Base-by-base conservation (phyloP, 2,113 vertebrate species). In the Megaptera novaeangliae region DNA sequence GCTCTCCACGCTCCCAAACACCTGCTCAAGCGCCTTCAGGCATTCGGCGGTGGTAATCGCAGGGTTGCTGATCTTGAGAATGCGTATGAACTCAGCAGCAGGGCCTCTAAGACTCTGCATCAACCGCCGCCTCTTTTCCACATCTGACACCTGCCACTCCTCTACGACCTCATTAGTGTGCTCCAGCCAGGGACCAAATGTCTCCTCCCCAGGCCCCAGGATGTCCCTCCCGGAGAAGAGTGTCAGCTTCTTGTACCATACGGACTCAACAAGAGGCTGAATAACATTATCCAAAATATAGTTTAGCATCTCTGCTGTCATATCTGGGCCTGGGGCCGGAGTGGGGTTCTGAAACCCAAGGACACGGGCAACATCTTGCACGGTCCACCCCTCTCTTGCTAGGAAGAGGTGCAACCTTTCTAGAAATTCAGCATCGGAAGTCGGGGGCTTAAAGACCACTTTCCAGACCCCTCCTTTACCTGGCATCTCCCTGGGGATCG, bases 391-490 rank as follows among this genome's bases (percentile, higher is more conserved):
- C 75, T 98, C 97, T 64, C 98, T 89, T 8, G 98, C 97, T 15
- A 98, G 88, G 41, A 98, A 98, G 59, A 95, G 97, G 61, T 97
- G 94, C 80, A 98, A 18, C 52, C 97, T 93, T 92, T 98, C 98
- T 39, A 97, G 68, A 87, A 98, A 98, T 25, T 97, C 98, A 6
- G 96, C 96, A 25, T 98, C 98, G 0, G 96, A 96, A 46, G 96
- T 97, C 21, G 97, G 97, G 39, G 97, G 97, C 87, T 98, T 98
- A 71, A 98, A 98, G 25, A 96, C 21, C 80, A 98, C 97, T 55
- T 98, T 98, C 97, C 98, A 98, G 52, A 98, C 44, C n/a, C 98
- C 98, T 12, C 98, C 98, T 87, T 98, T 98, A 18, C 98, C 98
- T 0, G 98, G 95, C 92, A 98, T 71, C 97, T 98, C 98, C 39